Conservation (phyloP, 2,113 vertebrate species). For the Bothrops jararaca region DNA sequence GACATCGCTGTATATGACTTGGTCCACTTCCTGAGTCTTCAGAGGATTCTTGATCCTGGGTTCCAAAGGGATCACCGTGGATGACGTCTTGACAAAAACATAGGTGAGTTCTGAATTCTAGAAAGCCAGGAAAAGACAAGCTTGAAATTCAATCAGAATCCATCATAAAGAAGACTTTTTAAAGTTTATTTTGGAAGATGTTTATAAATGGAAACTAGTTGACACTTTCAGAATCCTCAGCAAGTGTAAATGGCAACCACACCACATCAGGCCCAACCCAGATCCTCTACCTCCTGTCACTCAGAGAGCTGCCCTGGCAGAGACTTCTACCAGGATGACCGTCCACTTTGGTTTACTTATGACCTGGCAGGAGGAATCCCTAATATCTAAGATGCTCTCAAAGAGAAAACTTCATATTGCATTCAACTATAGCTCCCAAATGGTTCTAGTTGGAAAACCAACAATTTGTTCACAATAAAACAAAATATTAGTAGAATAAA, state of each 20-base stretch:
- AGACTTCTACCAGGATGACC: background rate
- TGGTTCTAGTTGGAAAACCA: background rate
- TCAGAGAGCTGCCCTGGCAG: background rate
- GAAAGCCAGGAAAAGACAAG: background rate
- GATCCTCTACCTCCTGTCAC: background rate
- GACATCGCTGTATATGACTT: background rate
- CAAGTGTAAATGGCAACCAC: background rate
- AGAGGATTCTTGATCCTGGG: background rate
- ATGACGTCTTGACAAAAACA: background rate
- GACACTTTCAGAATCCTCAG: background rate
- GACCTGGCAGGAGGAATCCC: background rate
- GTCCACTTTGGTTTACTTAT: background rate
- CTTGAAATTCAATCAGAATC: background rate
- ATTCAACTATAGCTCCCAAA: background rate
- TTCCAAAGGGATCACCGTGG: background rate
- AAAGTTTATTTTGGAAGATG: background rate
- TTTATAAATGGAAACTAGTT: background rate
- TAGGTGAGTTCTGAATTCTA: background rate
- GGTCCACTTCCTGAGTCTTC: background rate
- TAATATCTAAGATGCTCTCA: background rate
- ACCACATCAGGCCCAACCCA: background rate
- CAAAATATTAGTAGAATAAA: background rate
- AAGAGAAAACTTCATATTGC: background rate
- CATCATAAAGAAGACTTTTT: background rate
- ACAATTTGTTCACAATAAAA: background rate